A percentile compares a stretch with the other conserved stretches of the same genome.
Evolutionary conservation across 2,113 vertebrate species (phyloP).

Genomic region (Rana temporaria): DNA sequence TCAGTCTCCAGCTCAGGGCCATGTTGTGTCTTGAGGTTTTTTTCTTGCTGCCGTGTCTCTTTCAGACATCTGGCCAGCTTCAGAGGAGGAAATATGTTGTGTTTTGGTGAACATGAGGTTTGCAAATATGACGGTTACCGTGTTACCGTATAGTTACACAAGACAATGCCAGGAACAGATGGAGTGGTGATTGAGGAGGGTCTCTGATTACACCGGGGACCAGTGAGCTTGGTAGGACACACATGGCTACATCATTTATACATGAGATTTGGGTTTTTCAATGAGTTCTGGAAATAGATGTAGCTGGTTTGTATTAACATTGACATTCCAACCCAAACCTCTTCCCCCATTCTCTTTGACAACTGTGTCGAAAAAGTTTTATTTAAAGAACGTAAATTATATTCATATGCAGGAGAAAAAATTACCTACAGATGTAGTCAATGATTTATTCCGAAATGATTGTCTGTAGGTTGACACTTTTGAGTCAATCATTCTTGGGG

Average conservation of each 20-base stretch:
- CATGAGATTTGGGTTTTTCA: no score
- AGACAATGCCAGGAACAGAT: constrained; percentile 6
- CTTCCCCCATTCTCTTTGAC: no score
- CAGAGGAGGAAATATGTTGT: background rate
- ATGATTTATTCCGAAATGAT: no score
- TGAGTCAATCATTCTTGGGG: no score
- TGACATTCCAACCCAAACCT: no score
- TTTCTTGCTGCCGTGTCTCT: background rate
- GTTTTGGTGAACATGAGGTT: background rate
- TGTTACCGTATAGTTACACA: background rate
- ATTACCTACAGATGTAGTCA: no score
- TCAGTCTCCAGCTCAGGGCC: background rate
- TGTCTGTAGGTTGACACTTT: no score
- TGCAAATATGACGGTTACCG: background rate
- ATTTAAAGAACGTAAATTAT: no score
- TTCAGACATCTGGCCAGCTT: constrained; percentile 24
- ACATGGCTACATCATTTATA: background rate
- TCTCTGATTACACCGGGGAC: background rate
- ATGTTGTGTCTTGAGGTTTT: background rate
- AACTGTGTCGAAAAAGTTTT: no score
- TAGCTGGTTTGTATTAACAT: no score
- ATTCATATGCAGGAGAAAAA: no score
- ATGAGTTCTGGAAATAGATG: no score
- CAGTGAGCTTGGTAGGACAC: background rate
- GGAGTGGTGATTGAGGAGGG: background rate